phyloP scores from a whole-genome alignment of 2,113 vertebrate species.

The Halcyon senegalensis region DNA sequence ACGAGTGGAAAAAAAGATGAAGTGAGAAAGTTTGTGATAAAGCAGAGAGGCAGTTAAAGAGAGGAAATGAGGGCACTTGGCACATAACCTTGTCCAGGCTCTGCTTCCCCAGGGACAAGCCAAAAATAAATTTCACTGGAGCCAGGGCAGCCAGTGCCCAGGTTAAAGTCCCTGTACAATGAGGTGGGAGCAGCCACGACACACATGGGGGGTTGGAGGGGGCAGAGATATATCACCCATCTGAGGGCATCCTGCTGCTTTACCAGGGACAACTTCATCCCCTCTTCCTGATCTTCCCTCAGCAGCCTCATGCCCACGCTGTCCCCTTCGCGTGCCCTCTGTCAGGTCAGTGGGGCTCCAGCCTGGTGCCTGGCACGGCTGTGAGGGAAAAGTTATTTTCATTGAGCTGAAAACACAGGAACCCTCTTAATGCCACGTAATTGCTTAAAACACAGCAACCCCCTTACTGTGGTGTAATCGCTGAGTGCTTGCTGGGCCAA shows the following conservation, averaged over 20 bases:
- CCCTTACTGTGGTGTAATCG: fast-evolving
- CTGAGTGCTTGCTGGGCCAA: not conserved
- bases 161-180: not conserved
- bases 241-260: not conserved
- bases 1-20: slow-evolving; percentile 51
- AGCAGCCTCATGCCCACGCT: not conserved
- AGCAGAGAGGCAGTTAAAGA: slow-evolving; percentile 53
- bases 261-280: not conserved
- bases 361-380: not conserved
- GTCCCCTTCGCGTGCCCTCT: fast-evolving
- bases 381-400: not conserved
- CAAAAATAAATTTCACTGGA: slow-evolving; percentile 29
- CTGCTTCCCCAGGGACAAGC: not conserved
- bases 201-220: fast-evolving
- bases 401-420: not conserved
- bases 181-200: not conserved
- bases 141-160: not conserved
- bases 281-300: fast-evolving
- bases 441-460: not conserved
- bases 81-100: not conserved
- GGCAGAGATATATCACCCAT: not conserved
- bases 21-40: slow-evolving; percentile 44
- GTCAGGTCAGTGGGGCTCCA: not conserved
- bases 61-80: not conserved
- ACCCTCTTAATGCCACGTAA: not conserved